Conservation (phyloP, 64 coral and sea anemone species). For the Porites lutea region DNA sequence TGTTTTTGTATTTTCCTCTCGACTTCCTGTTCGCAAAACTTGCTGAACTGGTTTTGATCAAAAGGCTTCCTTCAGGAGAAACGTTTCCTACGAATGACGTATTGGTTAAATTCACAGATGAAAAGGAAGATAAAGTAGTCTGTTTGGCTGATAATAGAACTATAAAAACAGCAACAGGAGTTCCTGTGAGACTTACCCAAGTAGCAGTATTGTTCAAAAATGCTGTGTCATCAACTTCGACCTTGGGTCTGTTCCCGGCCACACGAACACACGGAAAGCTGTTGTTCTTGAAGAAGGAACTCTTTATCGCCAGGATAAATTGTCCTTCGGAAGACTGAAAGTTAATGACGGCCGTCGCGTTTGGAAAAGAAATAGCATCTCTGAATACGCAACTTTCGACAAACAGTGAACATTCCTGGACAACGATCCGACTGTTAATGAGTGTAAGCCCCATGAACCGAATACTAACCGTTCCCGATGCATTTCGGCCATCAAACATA, state of each 20-base stretch:
- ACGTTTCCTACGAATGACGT: background rate
- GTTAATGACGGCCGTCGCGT: constrained; percentile 2
- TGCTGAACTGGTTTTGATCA: background rate
- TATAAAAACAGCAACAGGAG: background rate
- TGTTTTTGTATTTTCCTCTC: background rate
- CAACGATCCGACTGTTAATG: background rate
- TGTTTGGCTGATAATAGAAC: background rate
- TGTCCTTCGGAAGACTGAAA: background rate
- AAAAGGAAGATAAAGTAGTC: background rate
- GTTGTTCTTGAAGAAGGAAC: background rate
- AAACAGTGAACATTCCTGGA: background rate
- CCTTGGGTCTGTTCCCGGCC: background rate
- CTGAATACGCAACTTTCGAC: background rate
- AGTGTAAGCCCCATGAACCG: background rate
- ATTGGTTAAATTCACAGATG: background rate
- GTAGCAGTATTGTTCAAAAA: background rate
- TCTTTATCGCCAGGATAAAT: background rate
- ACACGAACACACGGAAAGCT: background rate
- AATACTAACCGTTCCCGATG: background rate
- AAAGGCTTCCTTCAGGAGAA: background rate
- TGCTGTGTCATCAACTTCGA: background rate
- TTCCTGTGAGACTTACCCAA: background rate
- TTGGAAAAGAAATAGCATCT: background rate
- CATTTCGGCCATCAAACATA: background rate
- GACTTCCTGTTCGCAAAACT: background rate